Base-by-base conservation (phyloP, 2,888 invertebrate species). In the Drosophila percnosoma region DNA sequence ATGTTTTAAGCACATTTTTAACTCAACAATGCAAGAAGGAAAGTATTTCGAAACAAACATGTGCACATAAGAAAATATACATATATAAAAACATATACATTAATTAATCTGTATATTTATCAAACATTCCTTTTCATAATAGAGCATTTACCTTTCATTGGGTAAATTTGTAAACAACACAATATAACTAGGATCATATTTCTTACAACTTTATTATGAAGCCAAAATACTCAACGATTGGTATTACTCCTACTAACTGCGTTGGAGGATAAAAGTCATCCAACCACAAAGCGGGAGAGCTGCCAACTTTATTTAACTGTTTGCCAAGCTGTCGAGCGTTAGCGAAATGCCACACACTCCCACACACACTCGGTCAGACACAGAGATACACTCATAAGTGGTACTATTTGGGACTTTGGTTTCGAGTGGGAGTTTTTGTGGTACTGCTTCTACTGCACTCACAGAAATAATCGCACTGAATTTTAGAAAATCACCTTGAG, bases 261-360 rank as follows among this genome's bases (percentile, higher is more conserved):
- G 54, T 59, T 61, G 57, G 52, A 38, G 73, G 66, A 75, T 75
- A 73, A 79, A 65, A 68, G 68, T 64, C 73, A 38, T 34, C 59
- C 78, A 54, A 64, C 78, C 78, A 75, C 78, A 75, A 75, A 75
- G 76, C 75, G 74, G 68, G 62, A 60, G 68, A 69, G 71, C 74
- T 85, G 87, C 85, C 89, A 89, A 87, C 87, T 87, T 87, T 89
- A 87, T 87, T 87, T 87, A 87, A 85, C 85, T 87, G 89, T 89
- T 89, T 86, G 88, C 85, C 82, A 85, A 88, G 82, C 84, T 84
- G 89, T 83, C 87, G 87, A 82, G 87, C 82, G 87, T 72, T 86
- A 82, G 84, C 83, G 80, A 86, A 83, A 89, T 77, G 83, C 75
- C 69, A 67, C 68, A 73, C 68, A 72, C 33, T 33, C 33, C 33